Percentiles rank a stretch among this genome's conserved stretches.
These are phyloP conservation scores for Zaprionus bogoriensis DNA, from an alignment of 2,888 invertebrate genomes.

Conservation along the genomic window DNA sequence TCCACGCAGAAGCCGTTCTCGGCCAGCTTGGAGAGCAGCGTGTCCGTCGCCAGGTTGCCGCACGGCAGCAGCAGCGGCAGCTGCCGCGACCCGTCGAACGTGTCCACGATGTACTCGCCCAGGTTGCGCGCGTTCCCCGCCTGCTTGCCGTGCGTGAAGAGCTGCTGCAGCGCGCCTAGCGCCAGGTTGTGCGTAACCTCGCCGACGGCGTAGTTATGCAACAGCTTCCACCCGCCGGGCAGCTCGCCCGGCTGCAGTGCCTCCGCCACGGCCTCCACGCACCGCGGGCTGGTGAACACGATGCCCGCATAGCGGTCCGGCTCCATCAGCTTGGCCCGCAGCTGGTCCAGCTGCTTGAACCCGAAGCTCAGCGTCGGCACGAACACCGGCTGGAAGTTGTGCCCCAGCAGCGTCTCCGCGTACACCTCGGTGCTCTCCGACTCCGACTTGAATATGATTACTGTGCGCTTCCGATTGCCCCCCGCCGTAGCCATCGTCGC, in stretches of 20 bases:
- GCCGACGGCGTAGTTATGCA: conserved; percentile 84
- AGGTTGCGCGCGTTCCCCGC: conserved; percentile 85
- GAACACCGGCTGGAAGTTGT: conserved; percentile 83
- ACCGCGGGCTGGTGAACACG: conserved; percentile 85
- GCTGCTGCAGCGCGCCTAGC: conserved; percentile 81
- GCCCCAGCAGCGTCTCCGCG: conserved; percentile 81
- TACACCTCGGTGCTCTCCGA: conserved; percentile 83
- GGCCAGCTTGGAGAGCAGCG: conserved; percentile 82
- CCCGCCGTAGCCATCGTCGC: conserved; percentile 20
- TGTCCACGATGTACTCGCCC: conserved; percentile 83
- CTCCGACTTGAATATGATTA: conserved; percentile 82
- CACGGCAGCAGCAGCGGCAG: conserved; percentile 85
- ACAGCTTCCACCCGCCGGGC: conserved; percentile 82
- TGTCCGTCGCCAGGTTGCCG: conserved; percentile 85
- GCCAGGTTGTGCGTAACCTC: conserved; percentile 84
- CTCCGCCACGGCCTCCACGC: conserved; percentile 83
- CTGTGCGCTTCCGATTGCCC: conserved; percentile 69
- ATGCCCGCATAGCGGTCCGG: conserved; percentile 84
- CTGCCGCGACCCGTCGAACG: conserved; percentile 82
- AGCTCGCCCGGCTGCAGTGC: conserved; percentile 82
- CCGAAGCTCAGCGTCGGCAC: conserved; percentile 84
- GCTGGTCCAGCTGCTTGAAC: conserved; percentile 83
- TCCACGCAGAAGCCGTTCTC: conserved; percentile 83
- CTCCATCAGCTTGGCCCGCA: conserved; percentile 82
- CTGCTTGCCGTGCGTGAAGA: conserved; percentile 84